Evolutionary conservation across 1,140 invertebrate species (phyloP).

Genomic region (Polyergus mexicanus): DNA sequence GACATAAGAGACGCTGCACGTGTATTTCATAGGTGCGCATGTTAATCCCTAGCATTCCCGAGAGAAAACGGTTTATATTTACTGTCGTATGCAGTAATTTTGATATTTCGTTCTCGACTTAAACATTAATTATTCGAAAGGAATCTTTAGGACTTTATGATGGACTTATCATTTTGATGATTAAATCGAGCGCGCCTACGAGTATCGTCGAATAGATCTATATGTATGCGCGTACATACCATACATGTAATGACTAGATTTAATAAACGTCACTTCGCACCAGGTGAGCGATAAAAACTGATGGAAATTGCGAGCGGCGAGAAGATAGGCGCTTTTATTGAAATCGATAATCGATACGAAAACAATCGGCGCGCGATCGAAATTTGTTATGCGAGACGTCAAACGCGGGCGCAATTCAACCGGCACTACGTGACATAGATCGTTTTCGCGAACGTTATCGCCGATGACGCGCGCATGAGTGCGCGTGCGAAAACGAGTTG

Average conservation of each 20-base stretch:
- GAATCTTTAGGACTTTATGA: neutral
- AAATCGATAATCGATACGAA: conserved; percentile 66
- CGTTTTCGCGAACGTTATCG: conserved; percentile 69
- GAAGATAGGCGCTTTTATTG: conserved; percentile 27
- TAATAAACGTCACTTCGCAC: conserved; percentile 30
- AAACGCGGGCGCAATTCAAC: conserved; percentile 57
- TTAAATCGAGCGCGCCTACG: neutral
- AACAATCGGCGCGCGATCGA: conserved; percentile 70
- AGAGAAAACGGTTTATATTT: conserved; percentile 8
- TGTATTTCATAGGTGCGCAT: conserved; percentile 50
- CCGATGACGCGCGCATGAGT: conserved; percentile 70
- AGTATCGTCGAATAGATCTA: neutral
- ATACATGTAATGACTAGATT: neutral
- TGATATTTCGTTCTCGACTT: neutral
- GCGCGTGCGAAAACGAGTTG: conserved; percentile 64
- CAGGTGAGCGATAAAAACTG: neutral
- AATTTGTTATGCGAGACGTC: conserved; percentile 74
- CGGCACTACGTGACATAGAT: conserved; percentile 68
- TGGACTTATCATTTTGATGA: conserved; percentile 1
- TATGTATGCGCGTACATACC: too few relatives aligned
- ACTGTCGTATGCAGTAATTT: neutral
- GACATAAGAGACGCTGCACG: conserved; percentile 9
- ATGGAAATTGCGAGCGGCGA: conserved; percentile 32
- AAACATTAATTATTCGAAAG: neutral
- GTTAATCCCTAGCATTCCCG: conserved; percentile 30